These are phyloP conservation scores for Gortyna flavago DNA, from an alignment of 2,888 invertebrate genomes.

Conservation along the genomic window DNA sequence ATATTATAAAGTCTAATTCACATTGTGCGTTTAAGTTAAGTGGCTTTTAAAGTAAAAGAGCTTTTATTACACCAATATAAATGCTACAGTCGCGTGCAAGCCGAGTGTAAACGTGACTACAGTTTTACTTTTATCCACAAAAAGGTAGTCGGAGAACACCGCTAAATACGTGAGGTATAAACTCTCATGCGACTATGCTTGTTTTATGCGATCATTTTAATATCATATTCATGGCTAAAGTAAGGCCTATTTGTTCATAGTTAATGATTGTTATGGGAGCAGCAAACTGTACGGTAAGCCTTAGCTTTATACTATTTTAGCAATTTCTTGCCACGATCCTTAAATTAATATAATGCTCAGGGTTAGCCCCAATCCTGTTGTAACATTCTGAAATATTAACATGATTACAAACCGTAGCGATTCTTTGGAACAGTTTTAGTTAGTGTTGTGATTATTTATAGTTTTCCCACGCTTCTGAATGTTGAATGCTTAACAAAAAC, in stretches of 20 bases:
- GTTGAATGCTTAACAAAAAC: not conserved
- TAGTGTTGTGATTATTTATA: not conserved
- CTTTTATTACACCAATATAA: conserved; percentile 63
- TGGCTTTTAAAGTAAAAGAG: conserved; percentile 66
- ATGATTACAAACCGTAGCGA: not conserved
- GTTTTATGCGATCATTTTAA: conserved; percentile 34
- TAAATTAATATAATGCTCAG: conserved; percentile 1
- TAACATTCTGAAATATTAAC: not conserved
- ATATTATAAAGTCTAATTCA: conserved; percentile 37
- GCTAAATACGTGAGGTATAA: conserved; percentile 64
- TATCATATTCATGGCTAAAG: not conserved
- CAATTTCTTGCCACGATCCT: not conserved
- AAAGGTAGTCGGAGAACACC: conserved; percentile 58
- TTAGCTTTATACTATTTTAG: not conserved
- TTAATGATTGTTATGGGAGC: not conserved
- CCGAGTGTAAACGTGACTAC: conserved; percentile 59
- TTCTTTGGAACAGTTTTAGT: not conserved
- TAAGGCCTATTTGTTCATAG: conserved; percentile 1
- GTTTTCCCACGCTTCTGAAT: not conserved
- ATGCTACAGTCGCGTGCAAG: conserved; percentile 63
- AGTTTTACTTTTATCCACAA: conserved; percentile 66
- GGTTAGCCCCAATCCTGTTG: no score
- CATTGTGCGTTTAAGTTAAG: conserved; percentile 30
- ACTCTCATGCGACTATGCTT: conserved; percentile 39
- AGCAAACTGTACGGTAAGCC: not conserved